A percentile compares a stretch with the other conserved stretches of the same genome.
Evolutionary conservation across 2,113 vertebrate genomes (phyloP).

Genomic region (Fregata magnificens): DNA sequence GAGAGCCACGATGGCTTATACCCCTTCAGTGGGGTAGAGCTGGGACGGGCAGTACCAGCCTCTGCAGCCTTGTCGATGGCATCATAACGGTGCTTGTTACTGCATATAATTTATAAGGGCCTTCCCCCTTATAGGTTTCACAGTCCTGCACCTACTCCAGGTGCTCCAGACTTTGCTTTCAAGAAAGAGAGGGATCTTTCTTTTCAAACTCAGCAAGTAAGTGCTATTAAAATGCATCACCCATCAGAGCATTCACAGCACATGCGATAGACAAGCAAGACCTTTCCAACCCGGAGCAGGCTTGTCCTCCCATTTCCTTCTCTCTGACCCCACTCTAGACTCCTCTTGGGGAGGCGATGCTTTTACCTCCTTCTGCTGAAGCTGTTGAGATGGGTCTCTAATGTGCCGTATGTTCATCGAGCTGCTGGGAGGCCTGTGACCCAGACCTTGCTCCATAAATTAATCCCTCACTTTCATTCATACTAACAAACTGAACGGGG

Average conservation of each 20-base stretch:
- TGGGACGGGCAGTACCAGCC: not conserved
- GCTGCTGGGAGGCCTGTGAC: constrained; percentile 2
- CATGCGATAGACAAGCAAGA: not conserved
- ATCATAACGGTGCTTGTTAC: not conserved
- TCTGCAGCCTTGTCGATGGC: not conserved
- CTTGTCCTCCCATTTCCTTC: not conserved
- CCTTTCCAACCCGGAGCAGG: not conserved
- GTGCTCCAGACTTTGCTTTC: not conserved
- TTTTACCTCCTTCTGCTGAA: not conserved
- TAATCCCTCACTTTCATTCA: not conserved
- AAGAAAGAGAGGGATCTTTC: not conserved
- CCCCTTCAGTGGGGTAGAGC: not conserved
- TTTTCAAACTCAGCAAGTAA: not conserved
- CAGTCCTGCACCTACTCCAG: not conserved
- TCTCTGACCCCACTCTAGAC: not conserved
- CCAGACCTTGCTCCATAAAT: not conserved
- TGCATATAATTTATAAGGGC: not conserved
- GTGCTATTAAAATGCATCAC: not conserved
- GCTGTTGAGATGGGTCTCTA: not conserved
- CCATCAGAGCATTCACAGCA: not conserved
- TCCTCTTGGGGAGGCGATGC: not conserved
- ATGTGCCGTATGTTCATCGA: not conserved
- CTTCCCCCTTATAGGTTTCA: not conserved
- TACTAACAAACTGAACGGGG: not conserved
- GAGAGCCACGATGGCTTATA: fast-evolving